Evolutionary conservation across 1,140 invertebrate genomes (phyloP).

Genomic region (Hormaphis cornu): DNA sequence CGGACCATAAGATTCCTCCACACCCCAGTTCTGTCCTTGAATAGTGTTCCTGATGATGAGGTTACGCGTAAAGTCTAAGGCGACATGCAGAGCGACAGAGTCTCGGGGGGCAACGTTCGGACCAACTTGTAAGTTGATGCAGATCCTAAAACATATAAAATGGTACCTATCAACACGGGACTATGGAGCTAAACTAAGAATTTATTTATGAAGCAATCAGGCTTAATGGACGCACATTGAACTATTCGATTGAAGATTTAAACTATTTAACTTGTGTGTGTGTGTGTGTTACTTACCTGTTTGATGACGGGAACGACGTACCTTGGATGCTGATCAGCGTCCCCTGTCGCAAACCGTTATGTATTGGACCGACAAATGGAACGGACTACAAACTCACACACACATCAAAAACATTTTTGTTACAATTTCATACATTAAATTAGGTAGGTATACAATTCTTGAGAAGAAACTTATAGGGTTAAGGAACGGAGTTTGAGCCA

Average conservation of each 20-base stretch:
- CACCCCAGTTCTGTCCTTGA: conserved; percentile 49
- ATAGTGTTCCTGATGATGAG: conserved; percentile 52
- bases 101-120: conserved; percentile 49
- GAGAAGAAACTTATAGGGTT: neutral
- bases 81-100: conserved; percentile 55
- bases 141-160: conserved; percentile 44
- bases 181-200: too few relatives aligned
- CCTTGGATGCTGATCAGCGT: neutral
- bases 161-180: neutral
- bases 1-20: conserved; percentile 57
- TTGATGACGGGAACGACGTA: neutral
- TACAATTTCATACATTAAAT: neutral
- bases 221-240: too few relatives aligned
- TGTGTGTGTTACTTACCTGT: conserved; percentile 24
- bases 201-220: too few relatives aligned
- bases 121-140: conserved; percentile 54
- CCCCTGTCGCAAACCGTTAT: conserved; percentile 14
- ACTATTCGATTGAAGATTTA: too few relatives aligned
- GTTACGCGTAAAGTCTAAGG: conserved; percentile 46
- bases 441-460: too few relatives aligned
- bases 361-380: conserved; percentile 22
- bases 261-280: too few relatives aligned
- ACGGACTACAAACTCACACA: neutral
- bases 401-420: neutral
- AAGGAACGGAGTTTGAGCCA: neutral